Evolutionary conservation across 2,888 invertebrate genomes (phyloP).

Genomic region (Gari tellinella): DNA sequence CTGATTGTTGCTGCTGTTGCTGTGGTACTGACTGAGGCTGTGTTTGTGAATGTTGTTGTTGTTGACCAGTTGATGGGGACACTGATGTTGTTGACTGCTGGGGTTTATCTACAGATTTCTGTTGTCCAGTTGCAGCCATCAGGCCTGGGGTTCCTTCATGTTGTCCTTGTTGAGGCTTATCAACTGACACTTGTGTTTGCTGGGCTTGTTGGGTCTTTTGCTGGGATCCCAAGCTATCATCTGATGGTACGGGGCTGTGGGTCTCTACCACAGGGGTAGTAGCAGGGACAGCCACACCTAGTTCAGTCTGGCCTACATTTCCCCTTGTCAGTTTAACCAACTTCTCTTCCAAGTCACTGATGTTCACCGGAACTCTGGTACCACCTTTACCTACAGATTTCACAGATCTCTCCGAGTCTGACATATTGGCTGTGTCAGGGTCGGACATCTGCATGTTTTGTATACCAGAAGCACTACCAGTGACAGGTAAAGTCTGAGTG

Average conservation of each 20-base stretch:
- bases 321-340: constrained; percentile 67
- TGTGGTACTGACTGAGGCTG: constrained; percentile 24
- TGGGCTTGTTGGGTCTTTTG: constrained; percentile 10
- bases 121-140: background rate
- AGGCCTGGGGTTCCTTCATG: constrained; percentile 2
- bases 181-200: constrained; percentile 16
- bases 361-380: constrained; percentile 73
- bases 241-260: constrained; percentile 56
- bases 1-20: constrained; percentile 5
- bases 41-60: constrained; percentile 19
- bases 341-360: constrained; percentile 76
- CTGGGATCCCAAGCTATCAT: constrained; percentile 33
- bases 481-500: constrained; percentile 47
- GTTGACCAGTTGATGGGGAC: constrained; percentile 1
- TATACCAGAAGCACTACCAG: constrained; percentile 27
- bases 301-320: constrained; percentile 31
- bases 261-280: constrained; percentile 28
- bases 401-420: constrained; percentile 63
- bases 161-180: background rate
- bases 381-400: constrained; percentile 54
- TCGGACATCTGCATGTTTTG: constrained; percentile 38
- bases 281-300: constrained; percentile 22
- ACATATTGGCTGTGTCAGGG: constrained; percentile 47
- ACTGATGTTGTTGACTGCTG: constrained; percentile 5
- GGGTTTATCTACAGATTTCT: constrained; percentile 3